These are phyloP conservation scores for Tyrannus savana DNA, from an alignment of 2,113 vertebrate species.

Conservation along the genomic window DNA sequence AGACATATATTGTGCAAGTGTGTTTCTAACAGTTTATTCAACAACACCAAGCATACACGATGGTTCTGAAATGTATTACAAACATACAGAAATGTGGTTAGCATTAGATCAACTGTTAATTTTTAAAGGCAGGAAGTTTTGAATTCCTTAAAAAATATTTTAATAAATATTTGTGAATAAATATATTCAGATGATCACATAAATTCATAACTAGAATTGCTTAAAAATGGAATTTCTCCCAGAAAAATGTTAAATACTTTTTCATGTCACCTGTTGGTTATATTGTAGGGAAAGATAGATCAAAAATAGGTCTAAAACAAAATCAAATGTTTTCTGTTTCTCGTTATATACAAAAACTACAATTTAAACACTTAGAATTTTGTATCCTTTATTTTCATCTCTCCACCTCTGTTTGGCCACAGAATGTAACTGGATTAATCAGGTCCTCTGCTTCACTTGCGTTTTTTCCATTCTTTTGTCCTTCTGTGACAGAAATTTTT, in stretches of 20 bases:
- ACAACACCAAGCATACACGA: fast-evolving
- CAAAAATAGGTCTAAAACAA: background rate
- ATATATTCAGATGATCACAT: background rate
- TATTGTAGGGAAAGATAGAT: background rate
- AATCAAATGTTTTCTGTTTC: background rate
- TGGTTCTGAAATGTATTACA: background rate
- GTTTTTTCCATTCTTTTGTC: background rate
- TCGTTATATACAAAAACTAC: background rate
- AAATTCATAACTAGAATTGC: background rate
- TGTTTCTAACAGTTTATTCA: background rate
- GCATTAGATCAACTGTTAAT: background rate
- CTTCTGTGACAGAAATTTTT: background rate
- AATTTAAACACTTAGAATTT: background rate
- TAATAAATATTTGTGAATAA: background rate
- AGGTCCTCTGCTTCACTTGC: background rate
- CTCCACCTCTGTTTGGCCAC: background rate
- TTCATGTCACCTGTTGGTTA: background rate
- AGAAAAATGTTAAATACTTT: background rate
- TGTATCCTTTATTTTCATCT: background rate
- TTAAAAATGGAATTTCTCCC: background rate
- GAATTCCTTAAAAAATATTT: background rate
- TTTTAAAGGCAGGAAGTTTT: background rate
- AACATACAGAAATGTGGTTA: background rate
- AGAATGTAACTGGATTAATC: background rate
- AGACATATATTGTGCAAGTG: background rate